A percentile compares a stretch with the other conserved stretches of the same genome.
These are phyloP conservation scores for Steinernema feltiae DNA, from an alignment of 1,140 invertebrate species.

Conservation along the genomic window DNA sequence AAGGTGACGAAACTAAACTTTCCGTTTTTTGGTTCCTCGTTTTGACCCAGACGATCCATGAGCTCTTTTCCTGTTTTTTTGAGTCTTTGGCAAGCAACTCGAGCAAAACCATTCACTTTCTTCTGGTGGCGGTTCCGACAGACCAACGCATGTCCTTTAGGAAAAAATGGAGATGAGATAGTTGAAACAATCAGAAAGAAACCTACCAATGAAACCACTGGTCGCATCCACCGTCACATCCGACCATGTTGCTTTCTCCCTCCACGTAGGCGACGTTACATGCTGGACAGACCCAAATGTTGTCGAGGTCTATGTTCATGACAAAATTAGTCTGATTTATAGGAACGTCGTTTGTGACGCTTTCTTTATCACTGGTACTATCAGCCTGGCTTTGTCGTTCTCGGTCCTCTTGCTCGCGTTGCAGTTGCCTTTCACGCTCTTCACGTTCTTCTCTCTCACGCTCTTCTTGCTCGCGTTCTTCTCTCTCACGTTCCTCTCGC, in stretches of 20 bases:
- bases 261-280: conserved; percentile 47
- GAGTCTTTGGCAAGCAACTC: conserved; percentile 11
- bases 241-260: conserved; percentile 46
- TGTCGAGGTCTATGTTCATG: conserved; percentile 21
- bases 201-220: conserved; percentile 48
- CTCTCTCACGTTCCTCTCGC: not conserved
- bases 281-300: conserved; percentile 46
- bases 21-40: not conserved
- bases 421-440: not conserved
- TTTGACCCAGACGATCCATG: not conserved
- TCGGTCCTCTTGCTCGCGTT: conserved; percentile 17
- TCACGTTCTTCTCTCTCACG: conserved; percentile 24
- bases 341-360: not conserved
- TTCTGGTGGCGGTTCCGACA: conserved; percentile 41
- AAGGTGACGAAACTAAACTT: not conserved
- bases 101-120: conserved; percentile 38
- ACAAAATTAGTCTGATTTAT: not conserved
- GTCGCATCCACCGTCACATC: conserved; percentile 44
- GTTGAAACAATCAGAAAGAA: not conserved
- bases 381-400: not conserved
- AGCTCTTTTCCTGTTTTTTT: not conserved
- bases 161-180: conserved; percentile 22
- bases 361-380: not conserved
- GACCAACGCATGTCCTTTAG: conserved; percentile 43
- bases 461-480: conserved; percentile 25